Base-by-base conservation (phyloP, 1,140 invertebrate species). In the Zaprionus vittiger region DNA sequence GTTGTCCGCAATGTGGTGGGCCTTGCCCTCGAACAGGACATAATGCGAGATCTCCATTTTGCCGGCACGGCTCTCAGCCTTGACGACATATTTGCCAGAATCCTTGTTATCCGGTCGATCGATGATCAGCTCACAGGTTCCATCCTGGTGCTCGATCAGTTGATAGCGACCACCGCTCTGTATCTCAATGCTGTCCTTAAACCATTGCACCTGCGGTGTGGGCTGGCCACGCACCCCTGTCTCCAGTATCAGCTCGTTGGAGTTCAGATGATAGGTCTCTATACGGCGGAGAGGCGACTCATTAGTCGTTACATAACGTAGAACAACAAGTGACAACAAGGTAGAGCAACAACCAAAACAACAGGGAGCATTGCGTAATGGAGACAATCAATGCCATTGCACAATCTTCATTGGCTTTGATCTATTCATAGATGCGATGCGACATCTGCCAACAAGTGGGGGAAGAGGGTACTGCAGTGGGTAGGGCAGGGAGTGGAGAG, bases 201-300 rank as follows among this genome's bases (percentile, higher is more conserved):
- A 96, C 97, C 97, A 99, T 69, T 95, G 95, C 5, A 99, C 94
- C 56, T 94, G 94, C 4, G 97, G 96, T 64, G 96, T 96, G 0
- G 97, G 96, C 54, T 94, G 94, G 22, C 97, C 97, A 66, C 98
- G 94, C 2, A 98, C 95, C 56, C 75, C 91, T 4, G 92, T 91
- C 67, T 93, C 92, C 81, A 93, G 79, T 57, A 93, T 90, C 17
- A 93, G 73, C 56, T 93, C 92, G 64, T 93, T 92, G 24, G 79
- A 91, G 64, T 80, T 92, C 5, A 93, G 81, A 60, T 91, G 92
- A 76, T 93, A 93, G 24, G 80, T 93, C 63, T 93, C 92, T 93
- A 65, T 38, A 28, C 47, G 41, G 31, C 26, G 41, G n/a, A 83
- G 61, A 17, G 31, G 15, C 7, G 26, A 49, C 28, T 55, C 49